These are phyloP conservation scores for Philypnodon macrostomus DNA, from an alignment of 2,797 vertebrate genomes.

Conservation along the genomic window DNA sequence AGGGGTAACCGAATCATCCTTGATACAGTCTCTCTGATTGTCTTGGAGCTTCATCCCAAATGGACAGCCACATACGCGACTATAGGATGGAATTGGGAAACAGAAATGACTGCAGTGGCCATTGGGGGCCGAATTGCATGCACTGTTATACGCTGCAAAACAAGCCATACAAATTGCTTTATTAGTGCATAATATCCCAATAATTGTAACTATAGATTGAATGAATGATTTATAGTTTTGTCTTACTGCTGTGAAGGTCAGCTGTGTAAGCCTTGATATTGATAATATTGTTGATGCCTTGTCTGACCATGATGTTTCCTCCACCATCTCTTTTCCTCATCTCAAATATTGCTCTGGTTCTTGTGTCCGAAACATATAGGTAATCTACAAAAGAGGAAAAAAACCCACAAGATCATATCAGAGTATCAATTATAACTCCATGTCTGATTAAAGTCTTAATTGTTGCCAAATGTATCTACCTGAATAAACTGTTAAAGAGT, in stretches of 20 bases:
- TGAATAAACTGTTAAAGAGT: conserved; percentile 67
- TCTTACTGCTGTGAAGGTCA: conserved; percentile 70
- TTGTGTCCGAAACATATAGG: conserved; percentile 71
- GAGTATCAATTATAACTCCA: no score
- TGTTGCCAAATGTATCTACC: conserved; percentile 46
- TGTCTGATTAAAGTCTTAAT: no score
- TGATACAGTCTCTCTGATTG: conserved; percentile 82
- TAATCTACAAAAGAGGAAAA: conserved; percentile 53
- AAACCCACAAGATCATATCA: no score
- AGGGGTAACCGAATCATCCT: conserved; percentile 81
- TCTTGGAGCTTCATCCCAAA: conserved; percentile 87
- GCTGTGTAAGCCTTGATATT: conserved; percentile 72
- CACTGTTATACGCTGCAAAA: conserved; percentile 67
- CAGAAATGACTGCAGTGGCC: conserved; percentile 94
- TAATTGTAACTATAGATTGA: neutral
- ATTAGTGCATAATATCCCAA: neutral
- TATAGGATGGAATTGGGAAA: conserved; percentile 84
- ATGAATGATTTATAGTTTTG: neutral
- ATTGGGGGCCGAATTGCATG: conserved; percentile 81
- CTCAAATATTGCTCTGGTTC: conserved; percentile 61
- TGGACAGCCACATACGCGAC: conserved; percentile 88
- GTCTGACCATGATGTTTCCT: conserved; percentile 64
- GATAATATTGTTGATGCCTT: conserved; percentile 66
- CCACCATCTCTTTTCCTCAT: conserved; percentile 77
- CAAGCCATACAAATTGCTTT: neutral